Evolutionary conservation across 2,113 vertebrate genomes (phyloP), one percentile per base, ranked within the genome.

Genomic region (Lasiurus cinereus): DNA sequence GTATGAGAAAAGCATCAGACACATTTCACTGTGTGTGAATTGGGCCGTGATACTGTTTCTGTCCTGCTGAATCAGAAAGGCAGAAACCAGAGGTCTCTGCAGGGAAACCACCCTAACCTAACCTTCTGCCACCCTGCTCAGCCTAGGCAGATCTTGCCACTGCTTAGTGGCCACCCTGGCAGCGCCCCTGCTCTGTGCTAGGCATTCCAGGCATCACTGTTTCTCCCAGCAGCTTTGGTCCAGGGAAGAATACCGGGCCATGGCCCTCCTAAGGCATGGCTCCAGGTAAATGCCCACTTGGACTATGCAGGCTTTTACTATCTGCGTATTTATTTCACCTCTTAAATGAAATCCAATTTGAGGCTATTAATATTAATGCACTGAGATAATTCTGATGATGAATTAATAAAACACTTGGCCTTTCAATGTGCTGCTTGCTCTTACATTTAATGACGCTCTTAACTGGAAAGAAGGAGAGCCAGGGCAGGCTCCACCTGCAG

Each of bases 331-430:
- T 98, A 99, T 99, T 98, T 98, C 98, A 98, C 98, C 97, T 98
- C 97, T 97, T 98, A 98, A 98, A 99, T 99, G 98, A 98, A 99
- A 99, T 98, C 98, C 98, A 98, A 98, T 99, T 99, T 99, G 98
- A 98, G 90, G 98, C 98, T 97, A 99, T 99, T 99, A 99, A 99
- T 99, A 99, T 99, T 99, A 98, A 99, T 99, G 98, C 97, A 93
- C 97, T 97, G 98, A 98, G 98, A 99, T 99, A 98, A 98, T 99
- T 99, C 98, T 98, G 98, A 98, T 98, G 99, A 98, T 99, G 98
- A 99, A 99, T 99, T 99, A 99, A 99, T 99, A 99, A 99, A 99
- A 98, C 98, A 97, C 98, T 98, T 98, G 97, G 98, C 97, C 98
- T 98, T 97, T 97, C 98, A 79, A 95, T 98, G 98, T 97, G 98